A percentile compares a stretch with the other conserved stretches of the same genome.
phyloP scores from a whole-genome alignment of 1,140 invertebrate genomes.

The Plectrocnemia conspersa region DNA sequence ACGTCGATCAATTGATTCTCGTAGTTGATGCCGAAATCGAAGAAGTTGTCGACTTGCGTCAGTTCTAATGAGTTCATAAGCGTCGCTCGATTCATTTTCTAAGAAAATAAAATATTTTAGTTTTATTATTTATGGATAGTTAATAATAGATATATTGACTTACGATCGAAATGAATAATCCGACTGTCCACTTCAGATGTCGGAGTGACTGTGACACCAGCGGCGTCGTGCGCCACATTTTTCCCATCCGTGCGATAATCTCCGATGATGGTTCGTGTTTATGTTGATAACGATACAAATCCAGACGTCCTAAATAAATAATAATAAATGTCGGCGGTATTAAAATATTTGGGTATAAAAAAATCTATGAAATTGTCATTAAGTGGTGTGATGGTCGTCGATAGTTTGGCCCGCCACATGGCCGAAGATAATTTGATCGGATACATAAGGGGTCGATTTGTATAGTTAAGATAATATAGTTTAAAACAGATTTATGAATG shows the following conservation, averaged over 20 bases:
- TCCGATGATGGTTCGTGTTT: conserved; percentile 13
- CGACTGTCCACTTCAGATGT: too few species aligned
- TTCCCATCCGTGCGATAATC: neutral
- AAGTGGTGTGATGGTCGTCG: conserved; percentile 5
- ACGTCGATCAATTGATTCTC: too few species aligned
- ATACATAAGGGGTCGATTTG: neutral
- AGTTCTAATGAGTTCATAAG: too few species aligned
- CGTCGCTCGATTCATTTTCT: too few species aligned
- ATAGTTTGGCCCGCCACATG: too few species aligned
- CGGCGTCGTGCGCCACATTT: neutral
- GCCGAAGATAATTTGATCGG: conserved; percentile 6
- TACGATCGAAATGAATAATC: too few species aligned
- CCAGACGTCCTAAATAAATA: conserved; percentile 26
- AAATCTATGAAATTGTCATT: conserved; percentile 15
- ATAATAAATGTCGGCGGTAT: conserved; percentile 10
- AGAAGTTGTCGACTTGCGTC: too few species aligned
- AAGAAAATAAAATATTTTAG: too few species aligned
- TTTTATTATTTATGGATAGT: too few species aligned
- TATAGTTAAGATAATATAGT: neutral
- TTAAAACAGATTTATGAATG: neutral
- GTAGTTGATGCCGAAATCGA: too few species aligned
- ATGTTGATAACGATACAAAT: conserved; percentile 14
- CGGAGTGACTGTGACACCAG: neutral
- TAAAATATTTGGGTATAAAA: conserved; percentile 4
- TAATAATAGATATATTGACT: too few species aligned